Evolutionary conservation across 1,140 invertebrate species (phyloP), one percentile per base, ranked within the genome.

Genomic region (Zaprionus nigranus): DNA sequence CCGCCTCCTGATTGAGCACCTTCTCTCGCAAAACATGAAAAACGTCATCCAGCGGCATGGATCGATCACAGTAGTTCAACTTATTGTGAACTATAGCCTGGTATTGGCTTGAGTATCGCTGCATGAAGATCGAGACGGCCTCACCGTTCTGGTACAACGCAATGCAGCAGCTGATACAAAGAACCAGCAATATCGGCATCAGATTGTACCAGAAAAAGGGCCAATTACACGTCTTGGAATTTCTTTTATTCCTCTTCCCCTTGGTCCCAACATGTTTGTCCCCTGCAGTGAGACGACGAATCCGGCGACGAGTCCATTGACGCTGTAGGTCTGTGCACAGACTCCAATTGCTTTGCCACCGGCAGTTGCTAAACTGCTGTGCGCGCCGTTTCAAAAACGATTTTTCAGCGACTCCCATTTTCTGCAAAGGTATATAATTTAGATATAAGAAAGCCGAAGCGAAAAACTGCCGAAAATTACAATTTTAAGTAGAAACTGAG

Each of bases 61-160:
- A 17, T 13, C 62, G 58, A 30, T 82, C 62, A 56, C 90, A 91
- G 49, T 91, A 90, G 46, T 90, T 71, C 0, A 56, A 15, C 34
- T 80, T 84, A 13, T 86, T 81, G 63, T 91, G 79, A 0, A 90
- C 58, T 26, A 90, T 84, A 13, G 72, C 66, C 13, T 78, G 66
- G 13, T 78, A 81, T 13, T 82, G 80, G 3, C 15, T 61, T 2
- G 34, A 30, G 24, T 82, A 82, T 5, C 59, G 79, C 5, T 75
- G 58, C 58, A 67, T 46, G 28, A 82, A 77, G 9, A 63, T 65
- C 7, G 65, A 34, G 3, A 82, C 17, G n/a, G n/a, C 28, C 7
- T 57, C 40, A 3, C 51, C 20, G 5, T 67, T 67, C 30, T 68
- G 54, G n/a, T 62, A 68, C 36, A 74, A n/a, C 7, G 54, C n/a